Evolutionary conservation across 1,140 invertebrate genomes (phyloP).

Genomic region (Argopecten irradians): DNA sequence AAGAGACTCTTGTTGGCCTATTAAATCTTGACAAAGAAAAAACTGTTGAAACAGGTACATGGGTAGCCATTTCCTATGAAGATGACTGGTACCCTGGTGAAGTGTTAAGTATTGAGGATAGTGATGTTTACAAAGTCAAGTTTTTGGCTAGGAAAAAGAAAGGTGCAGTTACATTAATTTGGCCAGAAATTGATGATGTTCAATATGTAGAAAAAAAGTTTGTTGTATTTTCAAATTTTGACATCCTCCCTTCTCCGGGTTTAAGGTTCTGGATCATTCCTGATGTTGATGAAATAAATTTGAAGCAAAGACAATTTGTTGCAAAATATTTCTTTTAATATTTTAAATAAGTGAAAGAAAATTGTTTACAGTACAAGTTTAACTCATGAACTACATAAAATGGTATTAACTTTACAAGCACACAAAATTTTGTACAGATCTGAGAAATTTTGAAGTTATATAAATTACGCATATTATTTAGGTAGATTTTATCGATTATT

Average conservation of each 20-base stretch:
- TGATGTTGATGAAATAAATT: slow-evolving; percentile 4
- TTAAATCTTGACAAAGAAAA: slow-evolving; percentile 30
- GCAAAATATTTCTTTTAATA: slow-evolving; percentile 12
- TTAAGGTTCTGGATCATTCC: slow-evolving; percentile 28
- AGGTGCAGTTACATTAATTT: not conserved
- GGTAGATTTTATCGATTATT: too few relatives aligned
- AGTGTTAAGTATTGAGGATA: not conserved
- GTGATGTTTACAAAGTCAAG: not conserved
- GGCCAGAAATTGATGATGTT: slow-evolving; percentile 29
- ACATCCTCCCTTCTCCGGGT: slow-evolving; percentile 25
- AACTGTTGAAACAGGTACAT: not conserved
- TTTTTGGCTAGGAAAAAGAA: not conserved
- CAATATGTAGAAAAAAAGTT: slow-evolving; percentile 28
- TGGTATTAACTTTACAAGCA: too few relatives aligned
- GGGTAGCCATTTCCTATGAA: slow-evolving; percentile 30
- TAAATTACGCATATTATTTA: too few relatives aligned
- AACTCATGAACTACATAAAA: too few relatives aligned
- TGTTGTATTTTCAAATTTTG: slow-evolving; percentile 31
- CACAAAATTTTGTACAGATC: too few relatives aligned
- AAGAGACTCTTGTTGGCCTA: not conserved
- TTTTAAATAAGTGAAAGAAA: too few relatives aligned
- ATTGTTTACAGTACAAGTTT: too few relatives aligned
- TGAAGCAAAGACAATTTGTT: not conserved
- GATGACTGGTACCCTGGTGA: slow-evolving; percentile 42
- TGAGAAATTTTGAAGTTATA: too few relatives aligned